Base-by-base conservation (phyloP, 2,797 vertebrate species). In the Eulemur mongoz region DNA sequence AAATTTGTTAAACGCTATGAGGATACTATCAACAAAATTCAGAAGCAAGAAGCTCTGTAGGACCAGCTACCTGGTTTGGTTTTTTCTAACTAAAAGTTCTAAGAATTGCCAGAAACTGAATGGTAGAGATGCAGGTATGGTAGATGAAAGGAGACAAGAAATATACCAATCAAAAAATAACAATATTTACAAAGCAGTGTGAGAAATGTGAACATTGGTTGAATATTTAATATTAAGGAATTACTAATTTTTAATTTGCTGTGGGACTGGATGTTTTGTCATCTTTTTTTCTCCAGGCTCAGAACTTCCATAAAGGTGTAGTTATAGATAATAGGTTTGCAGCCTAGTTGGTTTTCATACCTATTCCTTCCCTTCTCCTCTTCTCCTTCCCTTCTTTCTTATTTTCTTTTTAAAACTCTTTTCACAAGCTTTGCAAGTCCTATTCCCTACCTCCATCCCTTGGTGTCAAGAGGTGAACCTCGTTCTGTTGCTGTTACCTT, bases 41-140 rank as follows among this genome's bases (percentile, higher is more conserved):
- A 67, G 50, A 59, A 15, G 61, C 85, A 35, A 67, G n/a, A 85
- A 80, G n/a, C 57, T 48, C 27, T 40, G 4, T 8, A 69, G 69
- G 69, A 80, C 35, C 23, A 94, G 32, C 30, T 14, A 23, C 35
- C 11, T 86, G 38, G 2, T 72, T 86, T 57, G 85, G 25, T 22
- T 6, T 54, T 25, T 25, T 43, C 30, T 40, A 32, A 35, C 50
- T 18, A 25, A 10, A 45, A 78, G 59, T 82, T 91, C 69, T 76
- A 52, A 17, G 35, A 86, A 82, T 85, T 73, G 10, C 13, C 88
- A 89, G 79, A 89, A 91, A 94, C 25, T 76, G 59, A 94, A 32
- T n/a, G 87, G 45, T 91, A 61, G 54, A 78, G 22, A 50, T 59
- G 6, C 6, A 63, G 61, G 32, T 65, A 65, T 65, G 61, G 30